These are phyloP conservation scores for Drosophila nannoptera DNA, from an alignment of 1,140 invertebrate genomes.

Conservation along the genomic window DNA sequence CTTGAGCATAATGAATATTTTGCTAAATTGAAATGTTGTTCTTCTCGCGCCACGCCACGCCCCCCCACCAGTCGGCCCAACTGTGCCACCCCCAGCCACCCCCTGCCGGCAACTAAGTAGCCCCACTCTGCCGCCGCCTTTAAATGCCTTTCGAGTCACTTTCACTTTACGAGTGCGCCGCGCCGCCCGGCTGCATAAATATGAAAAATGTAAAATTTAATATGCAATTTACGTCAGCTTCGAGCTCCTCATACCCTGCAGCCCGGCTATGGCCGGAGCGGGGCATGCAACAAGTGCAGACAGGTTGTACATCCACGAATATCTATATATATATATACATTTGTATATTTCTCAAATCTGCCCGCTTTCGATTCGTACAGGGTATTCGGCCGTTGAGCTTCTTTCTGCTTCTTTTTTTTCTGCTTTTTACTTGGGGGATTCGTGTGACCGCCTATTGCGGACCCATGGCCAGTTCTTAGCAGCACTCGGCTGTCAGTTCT, in stretches of 20 bases:
- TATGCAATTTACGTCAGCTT: constrained; percentile 72
- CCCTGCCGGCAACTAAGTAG: no score
- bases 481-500: neutral
- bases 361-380: no score
- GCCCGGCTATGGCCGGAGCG: neutral
- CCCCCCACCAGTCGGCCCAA: no score
- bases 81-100: neutral
- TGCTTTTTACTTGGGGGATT: neutral
- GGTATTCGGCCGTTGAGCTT: no score
- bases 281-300: neutral
- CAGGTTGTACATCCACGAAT: no score
- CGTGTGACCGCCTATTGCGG: neutral
- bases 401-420: constrained; percentile 3
- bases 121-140: neutral
- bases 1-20: constrained; percentile 76
- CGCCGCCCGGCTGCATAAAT: constrained; percentile 60
- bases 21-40: constrained; percentile 74
- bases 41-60: constrained; percentile 19
- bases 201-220: constrained; percentile 77
- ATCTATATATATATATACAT: no score
- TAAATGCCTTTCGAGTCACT: constrained; percentile 57
- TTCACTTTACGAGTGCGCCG: constrained; percentile 70
- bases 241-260: constrained; percentile 31
- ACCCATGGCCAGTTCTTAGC: neutral
- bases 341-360: no score